phyloP scores from a whole-genome alignment of 2,797 vertebrate species.

The Hippopotamyrus pictus region DNA sequence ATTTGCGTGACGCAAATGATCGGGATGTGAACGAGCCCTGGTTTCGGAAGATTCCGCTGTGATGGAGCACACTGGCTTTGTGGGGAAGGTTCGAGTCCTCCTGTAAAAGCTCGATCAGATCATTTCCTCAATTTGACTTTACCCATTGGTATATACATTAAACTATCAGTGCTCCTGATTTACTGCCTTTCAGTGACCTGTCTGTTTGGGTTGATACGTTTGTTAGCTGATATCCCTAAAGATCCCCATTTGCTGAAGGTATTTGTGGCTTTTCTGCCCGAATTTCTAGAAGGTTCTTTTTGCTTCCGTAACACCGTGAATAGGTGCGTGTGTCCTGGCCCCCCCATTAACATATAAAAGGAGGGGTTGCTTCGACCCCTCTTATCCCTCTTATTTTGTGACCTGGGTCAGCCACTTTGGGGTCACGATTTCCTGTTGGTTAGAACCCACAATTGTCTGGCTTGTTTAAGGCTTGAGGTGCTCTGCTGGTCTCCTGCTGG shows the following conservation, averaged over 20 bases:
- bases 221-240: slow-evolving; percentile 17
- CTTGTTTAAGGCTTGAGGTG: slow-evolving; percentile 18
- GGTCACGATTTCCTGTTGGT: slow-evolving; percentile 31
- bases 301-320: not conserved
- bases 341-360: slow-evolving; percentile 25
- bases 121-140: slow-evolving; percentile 3
- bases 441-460: slow-evolving; percentile 11
- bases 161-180: not conserved
- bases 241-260: slow-evolving; percentile 20
- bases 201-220: slow-evolving; percentile 16
- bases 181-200: not conserved
- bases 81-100: not conserved
- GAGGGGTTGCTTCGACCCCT: slow-evolving; percentile 11
- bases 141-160: not conserved
- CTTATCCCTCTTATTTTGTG: slow-evolving; percentile 22
- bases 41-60: not conserved
- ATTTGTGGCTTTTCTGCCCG: not conserved
- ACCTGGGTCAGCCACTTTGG: slow-evolving; percentile 27
- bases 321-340: not conserved
- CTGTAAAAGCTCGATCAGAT: not conserved
- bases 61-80: not conserved
- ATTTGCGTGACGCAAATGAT: not conserved
- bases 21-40: not conserved
- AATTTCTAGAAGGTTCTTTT: not conserved
- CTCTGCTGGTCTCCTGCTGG: not conserved